phyloP scores from a whole-genome alignment of 2,797 vertebrate genomes.

The Tolypeutes matacus region DNA sequence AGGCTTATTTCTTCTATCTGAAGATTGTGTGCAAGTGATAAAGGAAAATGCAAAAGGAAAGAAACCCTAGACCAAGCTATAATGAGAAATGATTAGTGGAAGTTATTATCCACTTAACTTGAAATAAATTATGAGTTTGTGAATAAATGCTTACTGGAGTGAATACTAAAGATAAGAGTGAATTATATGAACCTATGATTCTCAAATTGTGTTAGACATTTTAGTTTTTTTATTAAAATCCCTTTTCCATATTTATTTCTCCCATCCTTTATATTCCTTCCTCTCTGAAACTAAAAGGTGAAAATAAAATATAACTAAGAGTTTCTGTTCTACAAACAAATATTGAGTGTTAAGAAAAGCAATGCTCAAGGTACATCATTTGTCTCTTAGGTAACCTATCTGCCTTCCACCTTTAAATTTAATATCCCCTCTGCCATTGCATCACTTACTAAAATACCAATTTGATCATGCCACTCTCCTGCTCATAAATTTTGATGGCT shows the following conservation, averaged over 20 bases:
- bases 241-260: background rate
- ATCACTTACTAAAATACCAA: background rate
- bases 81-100: background rate
- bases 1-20: background rate
- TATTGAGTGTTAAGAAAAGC: background rate
- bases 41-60: background rate
- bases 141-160: background rate
- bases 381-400: background rate
- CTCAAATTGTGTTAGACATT: background rate
- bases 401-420: background rate
- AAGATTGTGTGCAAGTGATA: background rate
- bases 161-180: background rate
- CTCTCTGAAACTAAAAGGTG: background rate
- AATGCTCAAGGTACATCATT: background rate
- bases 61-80: background rate
- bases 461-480: background rate
- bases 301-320: background rate
- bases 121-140: background rate
- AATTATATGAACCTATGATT: background rate
- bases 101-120: background rate
- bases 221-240: background rate
- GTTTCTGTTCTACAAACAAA: background rate
- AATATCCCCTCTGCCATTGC: background rate
- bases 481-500: background rate
- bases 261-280: background rate